Base-by-base conservation (phyloP, 2,113 vertebrate genomes). In the Epinephelus lanceolatus region DNA sequence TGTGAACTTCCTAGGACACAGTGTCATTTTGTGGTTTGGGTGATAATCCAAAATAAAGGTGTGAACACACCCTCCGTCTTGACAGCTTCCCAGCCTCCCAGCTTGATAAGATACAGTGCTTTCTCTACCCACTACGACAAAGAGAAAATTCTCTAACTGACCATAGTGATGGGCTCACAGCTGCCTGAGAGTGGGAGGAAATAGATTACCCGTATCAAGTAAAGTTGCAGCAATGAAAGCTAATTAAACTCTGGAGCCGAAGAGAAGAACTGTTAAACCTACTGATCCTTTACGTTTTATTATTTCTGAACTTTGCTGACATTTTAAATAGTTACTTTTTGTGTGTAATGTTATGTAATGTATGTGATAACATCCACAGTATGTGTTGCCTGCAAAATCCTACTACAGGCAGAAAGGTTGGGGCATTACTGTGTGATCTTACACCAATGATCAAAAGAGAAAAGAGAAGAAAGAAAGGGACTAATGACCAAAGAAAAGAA, bases 181-280 rank as follows among this genome's bases (percentile, higher is more conserved):
- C 80, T 80, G 78, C 60, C 45, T 86, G 71, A 49, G 76, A 81
- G 79, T 85, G 79, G 79, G 87, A 89, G 74, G 84, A 92, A 90
- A 92, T 69, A 89, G 79, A 93, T 92, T 84, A 90, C 74, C 79
- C 86, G 86, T 90, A 89, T 17, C 5, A 51, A 84, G 86, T 79
- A 83, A 89, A 81, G 81, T 78, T 81, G 79, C 68, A 82, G 77
- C 79, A 8, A 4, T 76, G 90, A 89, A 90, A 92, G 83, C 71
- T 90, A 93, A 93, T 93, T 92, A 85, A 66, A 80, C 71, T 76
- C 37, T 47, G 60, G 63, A 82, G 86, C 85, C 21, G 18, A 51
- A 71, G 83, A 71, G 78, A 83, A 80, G 37, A 53, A 61, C 73
- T 18, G 66, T 83, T 83, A 89, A 89, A 85, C 61, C 55, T 74